phyloP scores from a whole-genome alignment of 2,888 invertebrate genomes.

The Ochropleura plecta region DNA sequence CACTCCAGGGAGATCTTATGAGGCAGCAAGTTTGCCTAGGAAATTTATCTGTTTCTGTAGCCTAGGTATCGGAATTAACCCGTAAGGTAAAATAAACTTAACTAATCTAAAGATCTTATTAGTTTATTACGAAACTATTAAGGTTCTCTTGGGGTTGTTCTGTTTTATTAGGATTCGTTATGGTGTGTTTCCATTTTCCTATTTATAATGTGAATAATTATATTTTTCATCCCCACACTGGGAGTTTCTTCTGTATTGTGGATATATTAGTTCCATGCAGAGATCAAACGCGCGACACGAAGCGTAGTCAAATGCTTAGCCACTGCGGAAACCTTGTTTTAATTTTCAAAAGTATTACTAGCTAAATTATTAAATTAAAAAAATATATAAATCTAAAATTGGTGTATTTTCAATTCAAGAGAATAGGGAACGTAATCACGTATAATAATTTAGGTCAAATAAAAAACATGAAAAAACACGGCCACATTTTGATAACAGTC shows the following conservation, averaged over 20 bases:
- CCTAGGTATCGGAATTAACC: constrained; percentile 50
- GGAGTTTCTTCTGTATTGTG: no score
- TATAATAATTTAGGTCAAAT: not conserved
- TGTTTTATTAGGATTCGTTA: constrained; percentile 12
- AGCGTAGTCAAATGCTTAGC: no score
- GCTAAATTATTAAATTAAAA: no score
- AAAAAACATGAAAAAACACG: not conserved
- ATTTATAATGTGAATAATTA: not conserved
- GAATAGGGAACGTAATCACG: no score
- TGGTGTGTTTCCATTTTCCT: not conserved
- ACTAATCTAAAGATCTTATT: constrained; percentile 33
- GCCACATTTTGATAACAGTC: not conserved
- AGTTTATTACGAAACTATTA: constrained; percentile 40
- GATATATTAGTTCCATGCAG: no score
- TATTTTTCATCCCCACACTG: no score
- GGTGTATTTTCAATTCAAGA: not conserved
- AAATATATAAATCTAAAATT: no score
- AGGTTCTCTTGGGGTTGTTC: constrained; percentile 21
- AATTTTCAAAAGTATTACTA: not conserved
- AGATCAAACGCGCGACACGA: no score
- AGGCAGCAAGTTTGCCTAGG: constrained; percentile 60
- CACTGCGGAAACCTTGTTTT: not conserved
- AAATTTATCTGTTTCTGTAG: constrained; percentile 58
- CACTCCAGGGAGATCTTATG: constrained; percentile 70
- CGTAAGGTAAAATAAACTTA: constrained; percentile 54